Base-by-base conservation (phyloP, 2,888 invertebrate species). In the Sceliomorpha sp. region DNA sequence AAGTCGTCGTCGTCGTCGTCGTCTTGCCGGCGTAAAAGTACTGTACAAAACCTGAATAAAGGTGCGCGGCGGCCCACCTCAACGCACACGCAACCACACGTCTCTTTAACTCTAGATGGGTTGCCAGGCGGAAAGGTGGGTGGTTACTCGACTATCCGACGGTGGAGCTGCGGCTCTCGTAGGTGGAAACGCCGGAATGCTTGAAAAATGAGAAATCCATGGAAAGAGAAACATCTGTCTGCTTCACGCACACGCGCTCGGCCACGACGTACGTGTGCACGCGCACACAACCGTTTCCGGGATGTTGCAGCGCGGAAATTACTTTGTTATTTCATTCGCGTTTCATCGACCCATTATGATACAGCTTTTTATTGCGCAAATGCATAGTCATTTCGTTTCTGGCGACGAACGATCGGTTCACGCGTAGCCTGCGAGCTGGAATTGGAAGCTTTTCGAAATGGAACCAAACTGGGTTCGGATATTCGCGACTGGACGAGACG, bases 1-100 rank as follows among this genome's bases (percentile, higher is more conserved):
- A n/a, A n/a, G n/a, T n/a, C 20, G 58, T 59, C 32, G 59, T 45
- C 51, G 62, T 55, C 20, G 62, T 50, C 48, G 62, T 45, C 62
- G 59, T 55, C 39, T 53, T 63, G 56, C 55, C 55, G 67, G 69
- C 72, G 64, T 66, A 66, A 68, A 71, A 63, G 42, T 24, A 13
- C 53, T 29, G 20, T 17, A 48, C 51, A 34, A n/a, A 59, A 56
- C 53, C 67, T 71, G 62, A 71, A 71, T 58, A 59, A 62, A 66
- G 53, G 44, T 32, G 15, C 51, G 9, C 48, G 37, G 37, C 58
- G 47, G 55, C 64, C 64, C 60, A 71, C 68, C 72, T 67, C 34
- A 42, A 51, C 51, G 51, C 59, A 59, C 48, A 59, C 59, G 59
- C 58, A 58, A 32, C 58, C 26, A 48, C 58, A 48, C 37, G 47